A percentile compares a stretch with the other conserved stretches of the same genome.
These are phyloP conservation scores for Clarias macrocephalus DNA, from an alignment of 2,113 vertebrate species.

Conservation along the genomic window DNA sequence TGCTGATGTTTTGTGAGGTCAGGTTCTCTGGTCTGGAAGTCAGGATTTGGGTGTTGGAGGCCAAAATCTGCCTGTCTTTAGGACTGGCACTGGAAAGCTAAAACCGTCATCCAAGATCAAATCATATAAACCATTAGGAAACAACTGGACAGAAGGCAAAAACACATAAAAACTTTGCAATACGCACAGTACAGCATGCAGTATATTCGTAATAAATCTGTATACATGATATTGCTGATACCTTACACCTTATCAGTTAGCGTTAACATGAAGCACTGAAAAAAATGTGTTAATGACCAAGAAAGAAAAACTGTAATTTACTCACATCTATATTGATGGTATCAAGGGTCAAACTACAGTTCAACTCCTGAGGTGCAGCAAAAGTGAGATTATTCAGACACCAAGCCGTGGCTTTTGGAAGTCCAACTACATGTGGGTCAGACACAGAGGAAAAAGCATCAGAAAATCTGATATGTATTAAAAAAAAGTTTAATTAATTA, in stretches of 20 bases:
- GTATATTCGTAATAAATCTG: background rate
- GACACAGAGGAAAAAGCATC: too few relatives aligned
- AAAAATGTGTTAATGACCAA: background rate
- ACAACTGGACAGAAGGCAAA: too few relatives aligned
- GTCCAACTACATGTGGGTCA: background rate
- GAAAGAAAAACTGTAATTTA: background rate
- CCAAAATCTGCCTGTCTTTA: accelerated
- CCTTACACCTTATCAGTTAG: too few relatives aligned
- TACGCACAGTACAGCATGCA: too few relatives aligned
- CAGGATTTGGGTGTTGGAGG: background rate
- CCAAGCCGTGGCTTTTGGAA: background rate
- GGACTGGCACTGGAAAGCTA: background rate
- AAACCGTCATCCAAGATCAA: background rate
- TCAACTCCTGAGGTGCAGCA: background rate
- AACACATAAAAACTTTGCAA: too few relatives aligned
- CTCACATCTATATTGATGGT: background rate
- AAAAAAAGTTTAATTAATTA: too few relatives aligned
- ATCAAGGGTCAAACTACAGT: background rate
- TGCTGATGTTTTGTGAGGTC: background rate
- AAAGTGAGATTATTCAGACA: background rate
- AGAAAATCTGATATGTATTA: too few relatives aligned
- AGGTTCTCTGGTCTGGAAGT: background rate
- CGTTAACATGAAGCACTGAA: too few relatives aligned
- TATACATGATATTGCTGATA: background rate
- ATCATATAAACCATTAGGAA: background rate